Base-by-base conservation (phyloP, 2,797 vertebrate species). In the Pseudochaenichthys georgianus region DNA sequence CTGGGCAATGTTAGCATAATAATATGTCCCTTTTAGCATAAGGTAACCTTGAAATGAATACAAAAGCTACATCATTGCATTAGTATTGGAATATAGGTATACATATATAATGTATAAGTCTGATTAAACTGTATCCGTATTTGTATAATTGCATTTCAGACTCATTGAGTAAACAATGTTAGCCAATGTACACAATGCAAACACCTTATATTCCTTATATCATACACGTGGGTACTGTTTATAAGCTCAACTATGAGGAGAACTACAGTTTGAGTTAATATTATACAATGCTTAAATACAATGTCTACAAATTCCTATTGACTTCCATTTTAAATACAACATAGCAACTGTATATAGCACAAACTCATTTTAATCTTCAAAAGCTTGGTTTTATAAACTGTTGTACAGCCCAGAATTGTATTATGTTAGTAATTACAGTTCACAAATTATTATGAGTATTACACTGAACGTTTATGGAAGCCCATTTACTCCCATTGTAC, bases 91-190 rank as follows among this genome's bases (percentile, higher is more conserved):
- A 11, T 64, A 50, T 5, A 58, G 48, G 46, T 60, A 15, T 16
- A 3, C 3, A n/a, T 50, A n/a, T 19, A 9, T 21, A 43, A 15
- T 61, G 47, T 52, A 42, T 48, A 28, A 9, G 50, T 21, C 28
- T 43, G 13, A 70, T 52, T 73, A 31, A 79, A 80, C 42, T 31
- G 34, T 72, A 21, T 75, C 28, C 60, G 28, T 3, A 34, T 65
- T 51, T 77, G 51, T 55, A 38, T 57, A 57, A 70, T 57, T 70
- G 4, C 21, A 38, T 82, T 82, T 82, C 42, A 50, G 19, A 63
- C 68, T 47, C 19, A 72, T 83, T 79, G 75, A 67, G 66, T 54
- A 38, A 9, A 42, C 15, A 4, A 31, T 28, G 23, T 28, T 28
- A 28, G 23, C 23, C 23, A 28, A 28, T 28, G 23, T 28, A 28